Conservation (phyloP, 2,113 vertebrate species). For the Carollia perspicillata region DNA sequence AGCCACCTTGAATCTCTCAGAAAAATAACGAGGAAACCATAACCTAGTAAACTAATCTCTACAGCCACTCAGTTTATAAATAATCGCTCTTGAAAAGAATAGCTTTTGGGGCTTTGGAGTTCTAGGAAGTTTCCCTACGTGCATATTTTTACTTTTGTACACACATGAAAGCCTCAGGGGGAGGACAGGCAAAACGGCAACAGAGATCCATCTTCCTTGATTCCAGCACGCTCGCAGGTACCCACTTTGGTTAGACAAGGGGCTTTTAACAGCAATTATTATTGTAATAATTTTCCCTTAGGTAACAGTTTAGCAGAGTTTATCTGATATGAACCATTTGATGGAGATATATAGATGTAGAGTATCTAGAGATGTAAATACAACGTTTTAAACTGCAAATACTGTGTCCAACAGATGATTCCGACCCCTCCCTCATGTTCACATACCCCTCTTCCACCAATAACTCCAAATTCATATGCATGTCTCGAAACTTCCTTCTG, state of each 20-base stretch:
- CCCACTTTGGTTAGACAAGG: background rate
- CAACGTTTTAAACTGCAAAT: background rate
- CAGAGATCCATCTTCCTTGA: background rate
- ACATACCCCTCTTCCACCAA: background rate
- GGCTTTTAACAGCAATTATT: background rate
- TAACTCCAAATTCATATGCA: background rate
- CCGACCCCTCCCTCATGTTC: background rate
- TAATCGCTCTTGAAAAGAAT: background rate
- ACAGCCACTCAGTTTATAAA: background rate
- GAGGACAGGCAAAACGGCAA: background rate
- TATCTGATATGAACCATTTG: background rate
- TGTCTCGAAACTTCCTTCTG: background rate
- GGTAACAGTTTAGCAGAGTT: background rate
- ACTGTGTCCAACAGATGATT: background rate
- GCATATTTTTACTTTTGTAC: background rate
- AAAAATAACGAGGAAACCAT: background rate
- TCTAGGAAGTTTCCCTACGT: background rate
- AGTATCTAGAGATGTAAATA: background rate
- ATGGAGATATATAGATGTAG: background rate
- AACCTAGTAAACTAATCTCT: background rate
- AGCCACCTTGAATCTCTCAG: background rate
- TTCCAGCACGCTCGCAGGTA: background rate
- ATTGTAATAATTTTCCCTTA: background rate
- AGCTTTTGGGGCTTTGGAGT: background rate
- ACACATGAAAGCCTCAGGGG: background rate